Base-by-base conservation (phyloP, 2,797 vertebrate species). In the Anomalospiza imberbis region DNA sequence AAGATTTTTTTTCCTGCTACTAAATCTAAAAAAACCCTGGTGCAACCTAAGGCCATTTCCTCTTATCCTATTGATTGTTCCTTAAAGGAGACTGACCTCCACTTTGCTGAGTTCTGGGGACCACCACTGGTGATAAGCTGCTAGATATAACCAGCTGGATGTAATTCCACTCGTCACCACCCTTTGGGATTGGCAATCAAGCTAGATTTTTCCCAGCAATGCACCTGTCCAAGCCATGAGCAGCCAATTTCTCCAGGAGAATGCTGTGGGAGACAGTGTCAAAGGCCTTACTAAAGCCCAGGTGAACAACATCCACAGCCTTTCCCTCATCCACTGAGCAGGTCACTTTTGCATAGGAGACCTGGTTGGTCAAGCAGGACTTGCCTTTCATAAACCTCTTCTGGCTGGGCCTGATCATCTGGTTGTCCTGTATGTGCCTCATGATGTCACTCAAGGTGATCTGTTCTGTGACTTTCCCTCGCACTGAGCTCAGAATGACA, bases 131-230 rank as follows among this genome's bases (percentile, higher is more conserved):
- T 55, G 63, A 54, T 25, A 25, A 60, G 24, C 34, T 83, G 25
- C 34, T 54, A 16, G 28, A 9, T 60, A 22, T 13, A 24, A 45
- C 47, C 34, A 47, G 9, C 17, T 40, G 19, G 42, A 31, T 34
- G 13, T 29, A 25, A 11, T 20, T 61, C 48, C 48, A 10, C 20
- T n/a, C 2, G 0, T 68, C n/a, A 77, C 3, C 7, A 31, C 25
- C 17, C 34, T 77, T 77, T 55, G 65, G 25, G 31, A n/a, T 2
- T 40, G 17, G 48, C 21, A 54, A 0, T 55, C 34, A 25, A 70
- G 9, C 34, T 48, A 42, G 12, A 4, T 31, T 61, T 77, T 48
- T 17, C 14, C 20, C 48, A 40, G 34, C 8, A 29, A 47, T 31
- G 65, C 7, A 31, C 20, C 13, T 26, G 17, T 47, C 31, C 48